phyloP scores from a whole-genome alignment of 2,113 vertebrate species.

The Calyptomena viridis region DNA sequence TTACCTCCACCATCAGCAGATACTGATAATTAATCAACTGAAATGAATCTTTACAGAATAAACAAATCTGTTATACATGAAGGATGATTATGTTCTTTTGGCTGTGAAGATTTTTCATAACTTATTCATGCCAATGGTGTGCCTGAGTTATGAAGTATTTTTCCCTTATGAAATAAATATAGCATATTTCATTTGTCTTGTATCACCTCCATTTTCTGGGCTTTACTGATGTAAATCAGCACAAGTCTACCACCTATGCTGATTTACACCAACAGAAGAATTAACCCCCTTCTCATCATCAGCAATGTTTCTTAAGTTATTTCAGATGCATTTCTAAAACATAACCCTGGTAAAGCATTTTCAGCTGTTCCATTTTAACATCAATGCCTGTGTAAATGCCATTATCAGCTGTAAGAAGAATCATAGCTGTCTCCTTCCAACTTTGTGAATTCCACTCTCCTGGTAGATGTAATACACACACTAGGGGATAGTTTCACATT shows the following conservation, averaged over 20 bases:
- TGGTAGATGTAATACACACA: neutral
- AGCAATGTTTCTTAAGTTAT: neutral
- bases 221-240: neutral
- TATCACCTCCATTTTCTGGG: slow-evolving; percentile 40
- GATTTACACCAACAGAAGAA: slow-evolving; percentile 27
- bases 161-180: slow-evolving; percentile 65
- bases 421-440: neutral
- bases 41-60: slow-evolving; percentile 81
- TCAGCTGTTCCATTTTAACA: neutral
- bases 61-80: slow-evolving; percentile 83
- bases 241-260: neutral
- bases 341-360: neutral
- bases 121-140: slow-evolving; percentile 76
- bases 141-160: slow-evolving; percentile 65
- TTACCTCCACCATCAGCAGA: slow-evolving; percentile 77
- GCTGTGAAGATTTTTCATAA: slow-evolving; percentile 75
- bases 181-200: slow-evolving; percentile 62
- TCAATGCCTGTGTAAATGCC: neutral
- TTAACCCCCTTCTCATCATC: neutral
- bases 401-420: neutral
- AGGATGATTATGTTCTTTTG: slow-evolving; percentile 81
- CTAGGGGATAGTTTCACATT: neutral
- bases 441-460: neutral
- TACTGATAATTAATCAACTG: slow-evolving; percentile 83
- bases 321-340: neutral